These are phyloP conservation scores for Echeneis naucrates DNA, from an alignment of 2,797 vertebrate genomes.

Conservation along the genomic window DNA sequence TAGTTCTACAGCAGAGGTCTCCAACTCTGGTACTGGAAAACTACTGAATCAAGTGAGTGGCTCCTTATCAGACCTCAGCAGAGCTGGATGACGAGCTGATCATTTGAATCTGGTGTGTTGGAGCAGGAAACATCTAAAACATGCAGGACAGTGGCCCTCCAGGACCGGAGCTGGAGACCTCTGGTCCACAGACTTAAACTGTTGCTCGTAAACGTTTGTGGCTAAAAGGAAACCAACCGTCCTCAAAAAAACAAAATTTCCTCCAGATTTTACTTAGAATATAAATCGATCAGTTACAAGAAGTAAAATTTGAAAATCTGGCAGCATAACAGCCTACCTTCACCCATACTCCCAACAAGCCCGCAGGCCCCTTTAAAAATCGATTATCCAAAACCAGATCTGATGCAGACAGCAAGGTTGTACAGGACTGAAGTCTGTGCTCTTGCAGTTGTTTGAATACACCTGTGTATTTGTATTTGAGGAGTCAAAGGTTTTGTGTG, in stretches of 20 bases:
- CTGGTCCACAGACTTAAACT: not conserved
- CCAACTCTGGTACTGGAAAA: too few relatives aligned
- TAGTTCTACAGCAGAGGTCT: constrained; percentile 11
- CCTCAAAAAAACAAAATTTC: not conserved
- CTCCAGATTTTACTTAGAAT: not conserved
- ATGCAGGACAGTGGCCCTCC: too few relatives aligned
- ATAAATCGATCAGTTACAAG: not conserved
- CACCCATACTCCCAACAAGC: constrained; percentile 41
- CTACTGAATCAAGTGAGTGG: too few relatives aligned
- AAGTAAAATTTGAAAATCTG: not conserved
- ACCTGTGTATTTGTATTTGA: not conserved
- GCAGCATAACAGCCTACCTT: constrained; percentile 52
- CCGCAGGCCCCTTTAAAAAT: constrained; percentile 5
- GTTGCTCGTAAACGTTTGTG: not conserved
- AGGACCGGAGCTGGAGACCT: too few relatives aligned
- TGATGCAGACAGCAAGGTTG: not conserved
- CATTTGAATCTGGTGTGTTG: too few relatives aligned
- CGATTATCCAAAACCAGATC: constrained; percentile 8
- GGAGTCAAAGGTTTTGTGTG: constrained; percentile 20
- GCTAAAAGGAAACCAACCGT: not conserved
- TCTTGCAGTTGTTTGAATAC: constrained; percentile 12
- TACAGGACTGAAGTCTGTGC: not conserved
- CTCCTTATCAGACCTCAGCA: too few relatives aligned
- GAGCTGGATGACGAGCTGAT: too few relatives aligned
- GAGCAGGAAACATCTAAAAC: too few relatives aligned